Base-by-base conservation (phyloP, 2,797 vertebrate genomes). In the Amphiprion clarkii region DNA sequence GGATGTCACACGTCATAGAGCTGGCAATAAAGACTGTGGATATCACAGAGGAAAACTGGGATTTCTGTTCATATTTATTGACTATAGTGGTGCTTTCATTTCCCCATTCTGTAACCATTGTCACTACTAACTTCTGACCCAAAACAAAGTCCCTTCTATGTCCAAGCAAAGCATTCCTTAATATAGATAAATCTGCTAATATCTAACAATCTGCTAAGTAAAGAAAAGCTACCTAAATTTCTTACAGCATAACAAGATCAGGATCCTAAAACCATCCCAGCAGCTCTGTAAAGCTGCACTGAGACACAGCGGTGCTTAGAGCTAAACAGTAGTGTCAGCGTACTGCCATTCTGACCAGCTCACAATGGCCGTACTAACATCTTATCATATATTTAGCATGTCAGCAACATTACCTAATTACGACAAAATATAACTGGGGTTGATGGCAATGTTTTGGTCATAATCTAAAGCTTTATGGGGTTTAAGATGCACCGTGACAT, bases 1-100 rank as follows among this genome's bases (percentile, higher is more conserved):
- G 48, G 62, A 67, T 65, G 27, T 14, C 54, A 40, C 33, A 72
- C 68, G 55, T 51, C 44, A 51, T 40, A 17, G 40, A 70, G 31
- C 5, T 46, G 51, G 64, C 52, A 59, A 29, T n/a, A 31, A 21
- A 27, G 31, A 31, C 4, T 0, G 0, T 46, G 9, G 17, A 21
- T 27, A 3, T 6, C 7, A 16, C 8, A 3, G 6, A 52, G 21
- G 49, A 60, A 27, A 12, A 49, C 17, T 6, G 27, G 5, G 4
- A 31, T 31, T 46, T 29, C 23, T 74, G 6, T 2, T 23, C n/a
- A 31, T 14, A 10, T 6, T 29, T 33, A 8, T 36, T n/a, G 58
- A 21, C 11, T 31, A 7, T 4, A 61, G 56, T 62, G 31, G n/a
- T 17, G 21, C 12, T 46, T 73, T 65, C 16, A 55, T 29, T 31